Evolutionary conservation across 2,797 vertebrate species (phyloP).

Genomic region (Danio kyathit): DNA sequence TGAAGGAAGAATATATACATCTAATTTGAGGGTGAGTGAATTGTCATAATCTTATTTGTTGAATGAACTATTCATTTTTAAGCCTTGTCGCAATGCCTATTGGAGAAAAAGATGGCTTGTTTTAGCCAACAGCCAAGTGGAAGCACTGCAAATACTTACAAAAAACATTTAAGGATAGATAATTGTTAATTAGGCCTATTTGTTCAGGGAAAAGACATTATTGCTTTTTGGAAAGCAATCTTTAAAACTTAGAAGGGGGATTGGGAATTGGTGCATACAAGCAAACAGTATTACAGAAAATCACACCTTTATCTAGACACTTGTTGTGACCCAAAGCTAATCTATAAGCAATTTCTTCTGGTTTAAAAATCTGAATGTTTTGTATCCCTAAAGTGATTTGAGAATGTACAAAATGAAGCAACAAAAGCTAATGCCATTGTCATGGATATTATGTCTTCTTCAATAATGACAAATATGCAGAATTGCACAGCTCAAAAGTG

Average conservation of each 20-base stretch:
- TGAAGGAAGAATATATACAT: no score
- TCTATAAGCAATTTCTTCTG: not conserved
- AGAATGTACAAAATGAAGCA: not conserved
- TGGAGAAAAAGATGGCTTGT: not conserved
- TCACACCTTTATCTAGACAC: not conserved
- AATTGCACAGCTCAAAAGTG: not conserved
- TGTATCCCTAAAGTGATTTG: conserved; percentile 9
- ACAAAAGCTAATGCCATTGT: not conserved
- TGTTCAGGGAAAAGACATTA: conserved; percentile 34
- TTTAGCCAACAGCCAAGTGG: not conserved
- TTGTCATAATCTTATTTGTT: no score
- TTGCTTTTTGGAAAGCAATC: conserved; percentile 28
- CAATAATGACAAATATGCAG: not conserved
- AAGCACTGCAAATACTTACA: not conserved
- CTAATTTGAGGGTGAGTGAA: no score
- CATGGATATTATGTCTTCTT: not conserved
- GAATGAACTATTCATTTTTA: not conserved
- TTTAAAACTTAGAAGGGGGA: not conserved
- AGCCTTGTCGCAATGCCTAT: not conserved
- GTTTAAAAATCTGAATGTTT: not conserved
- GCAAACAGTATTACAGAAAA: conserved; percentile 14
- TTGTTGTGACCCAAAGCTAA: not conserved
- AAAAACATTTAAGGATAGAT: conserved; percentile 5
- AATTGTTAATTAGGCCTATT: conserved; percentile 24
- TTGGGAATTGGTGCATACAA: not conserved